Evolutionary conservation across 2,113 vertebrate genomes (phyloP).

Genomic region (Calyptomena viridis): DNA sequence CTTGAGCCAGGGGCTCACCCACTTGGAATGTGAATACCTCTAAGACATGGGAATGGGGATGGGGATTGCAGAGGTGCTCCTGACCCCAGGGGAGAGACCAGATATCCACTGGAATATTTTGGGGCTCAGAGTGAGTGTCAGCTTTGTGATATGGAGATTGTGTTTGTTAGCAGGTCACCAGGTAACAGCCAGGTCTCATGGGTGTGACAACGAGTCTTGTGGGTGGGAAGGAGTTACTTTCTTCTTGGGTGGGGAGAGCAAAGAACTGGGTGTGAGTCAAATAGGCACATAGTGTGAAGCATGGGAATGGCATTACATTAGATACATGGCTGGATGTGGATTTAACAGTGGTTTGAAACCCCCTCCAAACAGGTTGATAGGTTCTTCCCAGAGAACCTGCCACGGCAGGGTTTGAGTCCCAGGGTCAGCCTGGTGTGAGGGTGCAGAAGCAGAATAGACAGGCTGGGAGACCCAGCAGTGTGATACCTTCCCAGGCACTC

Average conservation of each 20-base stretch:
- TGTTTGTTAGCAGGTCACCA: not conserved
- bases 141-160: not conserved
- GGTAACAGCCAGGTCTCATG: not conserved
- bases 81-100: not conserved
- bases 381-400: not conserved
- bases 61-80: not conserved
- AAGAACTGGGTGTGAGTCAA: conserved; percentile 6
- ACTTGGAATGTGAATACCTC: not conserved
- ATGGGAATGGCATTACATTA: not conserved
- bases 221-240: conserved; percentile 7
- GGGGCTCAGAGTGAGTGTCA: not conserved
- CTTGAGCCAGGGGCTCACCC: not conserved
- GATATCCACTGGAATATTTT: not conserved
- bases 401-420: not conserved
- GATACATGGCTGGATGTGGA: not conserved
- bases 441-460: not conserved
- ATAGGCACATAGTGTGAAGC: not conserved
- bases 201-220: not conserved
- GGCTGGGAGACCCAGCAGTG: not conserved
- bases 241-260: not conserved
- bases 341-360: not conserved
- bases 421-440: accelerated
- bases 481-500: not conserved
- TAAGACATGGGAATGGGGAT: accelerated
- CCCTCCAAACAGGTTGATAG: not conserved